Base-by-base conservation (phyloP, 64 coral and sea anemone species). In the Trachythela sp. region DNA sequence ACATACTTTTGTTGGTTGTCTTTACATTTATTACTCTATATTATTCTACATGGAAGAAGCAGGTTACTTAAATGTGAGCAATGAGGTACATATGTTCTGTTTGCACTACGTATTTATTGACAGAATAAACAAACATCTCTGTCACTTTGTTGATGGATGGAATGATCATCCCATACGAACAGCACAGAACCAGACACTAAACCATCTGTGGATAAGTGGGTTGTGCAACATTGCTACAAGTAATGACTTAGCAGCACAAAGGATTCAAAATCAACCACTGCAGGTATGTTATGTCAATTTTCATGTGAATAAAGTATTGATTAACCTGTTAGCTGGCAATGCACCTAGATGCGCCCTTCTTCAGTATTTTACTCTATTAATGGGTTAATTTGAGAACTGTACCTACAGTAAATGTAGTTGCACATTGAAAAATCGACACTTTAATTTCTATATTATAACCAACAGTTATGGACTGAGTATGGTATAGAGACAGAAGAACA, bases 401-500 rank as follows among this genome's bases (percentile, higher is more conserved):
- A n/a, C n/a, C n/a, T n/a, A n/a, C n/a, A n/a, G n/a, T n/a, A 45
- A 45, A 45, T 45, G 42, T 45, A 45, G 42, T 45, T 6, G 4
- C 42, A 45, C 11, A 45, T 11, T 45, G 42, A 45, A 45, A 45
- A 45, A 45, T 45, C n/a, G n/a, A n/a, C n/a, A n/a, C n/a, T n/a
- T n/a, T n/a, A 52, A 52, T 64, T 64, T 64, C 6, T 64, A 20
- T 64, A 15, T 52, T 52, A 52, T 52, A 52, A 52, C 26, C 17
- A 64, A 26, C 56, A 64, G 56, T 27, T 64, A 8, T 64, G 56
- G 56, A 18, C 56, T 64, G 56, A 64, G 26, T 64, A 24, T 64
- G 56, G 56, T 24, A 64, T 64, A 64, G 56, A 64, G 56, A 64
- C 56, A 64, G 56, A 64, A 64, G 56, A n/a, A 27, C 56, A 64